Evolutionary conservation across 2,888 invertebrate genomes (phyloP).

Genomic region (Mylabris sibirica): DNA sequence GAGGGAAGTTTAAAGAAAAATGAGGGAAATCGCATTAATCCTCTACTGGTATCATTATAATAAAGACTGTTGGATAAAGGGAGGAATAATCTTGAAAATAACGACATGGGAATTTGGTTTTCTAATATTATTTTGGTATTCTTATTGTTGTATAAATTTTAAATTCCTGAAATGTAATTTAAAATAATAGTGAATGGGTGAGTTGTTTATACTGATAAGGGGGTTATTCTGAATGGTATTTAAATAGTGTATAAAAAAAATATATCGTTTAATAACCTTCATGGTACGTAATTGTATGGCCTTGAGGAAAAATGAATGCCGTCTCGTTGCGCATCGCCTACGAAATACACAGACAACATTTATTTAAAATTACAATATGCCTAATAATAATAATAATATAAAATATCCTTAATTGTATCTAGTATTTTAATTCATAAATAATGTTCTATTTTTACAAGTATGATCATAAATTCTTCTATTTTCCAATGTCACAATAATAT

Average conservation of each 20-base stretch:
- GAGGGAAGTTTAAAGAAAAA: conserved; percentile 17
- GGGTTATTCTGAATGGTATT: not conserved
- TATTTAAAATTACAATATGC: not conserved
- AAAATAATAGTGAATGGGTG: not conserved
- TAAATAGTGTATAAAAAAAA: not conserved
- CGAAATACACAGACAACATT: conserved; percentile 24
- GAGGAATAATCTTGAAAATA: conserved; percentile 24
- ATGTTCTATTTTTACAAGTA: not conserved
- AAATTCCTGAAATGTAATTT: not conserved
- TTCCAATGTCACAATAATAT: not conserved
- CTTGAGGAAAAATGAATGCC: conserved; percentile 28
- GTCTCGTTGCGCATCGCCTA: conserved; percentile 38
- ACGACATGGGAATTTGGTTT: conserved; percentile 24
- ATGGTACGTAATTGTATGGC: conserved; percentile 32
- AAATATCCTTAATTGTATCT: not conserved
- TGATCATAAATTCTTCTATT: not conserved
- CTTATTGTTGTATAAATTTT: not conserved
- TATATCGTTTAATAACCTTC: conserved; percentile 31
- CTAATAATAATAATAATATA: not conserved
- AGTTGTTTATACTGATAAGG: not conserved
- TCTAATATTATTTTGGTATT: not conserved
- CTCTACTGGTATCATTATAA: conserved; percentile 25
- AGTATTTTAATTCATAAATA: not conserved
- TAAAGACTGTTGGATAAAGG: conserved; percentile 14
- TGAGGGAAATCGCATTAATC: conserved; percentile 33